Evolutionary conservation across 1,140 invertebrate species (phyloP).

Genomic region (Acyrthosiphon pisum): DNA sequence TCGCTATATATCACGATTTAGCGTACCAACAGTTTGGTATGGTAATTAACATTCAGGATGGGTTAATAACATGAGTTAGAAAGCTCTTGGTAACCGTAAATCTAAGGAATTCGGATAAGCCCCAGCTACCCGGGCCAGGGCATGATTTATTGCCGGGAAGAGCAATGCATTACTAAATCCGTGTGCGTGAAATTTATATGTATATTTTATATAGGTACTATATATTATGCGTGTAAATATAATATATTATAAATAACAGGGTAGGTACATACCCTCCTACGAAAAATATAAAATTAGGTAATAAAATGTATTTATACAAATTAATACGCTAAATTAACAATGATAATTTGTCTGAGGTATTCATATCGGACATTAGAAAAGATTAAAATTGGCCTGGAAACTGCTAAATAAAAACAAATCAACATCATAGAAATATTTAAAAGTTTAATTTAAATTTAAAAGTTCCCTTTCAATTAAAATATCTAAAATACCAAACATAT

Average conservation of each 20-base stretch:
- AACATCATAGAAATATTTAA: too few relatives aligned
- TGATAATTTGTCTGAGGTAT: background rate
- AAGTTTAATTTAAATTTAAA: background rate
- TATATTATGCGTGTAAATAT: background rate
- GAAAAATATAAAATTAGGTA: background rate
- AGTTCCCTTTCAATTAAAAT: background rate
- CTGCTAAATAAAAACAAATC: background rate
- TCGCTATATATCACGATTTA: slow-evolving; percentile 45
- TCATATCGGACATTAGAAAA: background rate
- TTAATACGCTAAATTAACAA: background rate
- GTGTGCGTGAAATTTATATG: slow-evolving; percentile 38
- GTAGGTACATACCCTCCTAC: background rate
- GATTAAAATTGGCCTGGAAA: background rate
- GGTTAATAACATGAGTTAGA: slow-evolving; percentile 47
- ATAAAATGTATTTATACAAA: background rate
- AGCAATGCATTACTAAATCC: slow-evolving; percentile 44
- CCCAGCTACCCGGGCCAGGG: background rate
- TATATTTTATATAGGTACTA: background rate
- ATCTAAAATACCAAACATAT: background rate
- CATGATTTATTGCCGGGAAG: slow-evolving; percentile 47
- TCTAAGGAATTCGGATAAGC: slow-evolving; percentile 55
- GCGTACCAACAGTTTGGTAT: slow-evolving; percentile 20
- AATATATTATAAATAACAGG: background rate
- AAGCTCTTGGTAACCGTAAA: slow-evolving; percentile 37
- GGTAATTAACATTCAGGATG: slow-evolving; percentile 53